Conservation (phyloP, 2,797 vertebrate species). For the Tauraco hartlaubi region DNA sequence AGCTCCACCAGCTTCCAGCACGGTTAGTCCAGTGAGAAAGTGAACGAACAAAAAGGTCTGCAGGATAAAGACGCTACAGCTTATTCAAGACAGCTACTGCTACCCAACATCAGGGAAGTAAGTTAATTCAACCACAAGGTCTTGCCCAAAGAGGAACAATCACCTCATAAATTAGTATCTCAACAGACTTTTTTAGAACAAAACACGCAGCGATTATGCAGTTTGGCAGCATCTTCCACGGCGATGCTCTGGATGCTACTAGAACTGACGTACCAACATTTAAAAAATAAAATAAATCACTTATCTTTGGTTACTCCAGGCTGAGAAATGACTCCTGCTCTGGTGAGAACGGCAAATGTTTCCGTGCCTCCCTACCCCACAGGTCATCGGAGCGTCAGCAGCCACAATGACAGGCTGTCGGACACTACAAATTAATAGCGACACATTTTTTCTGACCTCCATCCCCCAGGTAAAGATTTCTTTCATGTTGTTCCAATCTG, state of each 20-base stretch:
- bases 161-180: conserved; percentile 19
- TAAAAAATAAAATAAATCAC: neutral
- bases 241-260: neutral
- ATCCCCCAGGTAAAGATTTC: conserved; percentile 24
- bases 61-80: neutral
- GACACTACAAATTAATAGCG: neutral
- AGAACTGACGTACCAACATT: neutral
- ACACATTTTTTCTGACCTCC: neutral
- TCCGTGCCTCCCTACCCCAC: neutral
- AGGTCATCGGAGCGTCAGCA: neutral
- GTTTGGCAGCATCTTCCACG: neutral
- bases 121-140: neutral
- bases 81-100: neutral
- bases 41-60: neutral
- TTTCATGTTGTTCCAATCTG: neutral
- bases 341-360: neutral
- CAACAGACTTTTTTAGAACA: neutral
- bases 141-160: conserved; percentile 16
- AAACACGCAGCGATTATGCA: neutral
- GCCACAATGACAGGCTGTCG: conserved; percentile 19
- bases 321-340: neutral
- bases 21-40: neutral
- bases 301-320: neutral
- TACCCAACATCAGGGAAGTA: neutral
- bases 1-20: neutral